These are phyloP conservation scores for Astur gentilis DNA, from an alignment of 2,113 vertebrate species.

Conservation along the genomic window DNA sequence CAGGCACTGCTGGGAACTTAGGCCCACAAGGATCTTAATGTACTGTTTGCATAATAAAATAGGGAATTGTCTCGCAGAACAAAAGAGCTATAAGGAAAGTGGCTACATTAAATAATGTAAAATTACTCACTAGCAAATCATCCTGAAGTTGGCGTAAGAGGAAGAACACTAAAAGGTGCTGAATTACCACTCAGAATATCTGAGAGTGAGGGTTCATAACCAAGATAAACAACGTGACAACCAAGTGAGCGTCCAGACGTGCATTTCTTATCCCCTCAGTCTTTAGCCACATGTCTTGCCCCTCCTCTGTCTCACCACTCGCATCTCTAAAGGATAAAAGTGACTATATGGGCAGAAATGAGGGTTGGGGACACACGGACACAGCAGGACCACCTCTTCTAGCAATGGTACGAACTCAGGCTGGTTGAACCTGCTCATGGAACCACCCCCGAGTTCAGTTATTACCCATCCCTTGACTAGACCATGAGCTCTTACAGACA, in stretches of 20 bases:
- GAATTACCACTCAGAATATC: background rate
- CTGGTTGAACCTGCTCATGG: background rate
- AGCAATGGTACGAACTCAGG: background rate
- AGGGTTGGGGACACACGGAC: background rate
- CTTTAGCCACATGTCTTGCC: background rate
- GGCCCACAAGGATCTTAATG: conserved; percentile 47
- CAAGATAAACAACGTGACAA: accelerated
- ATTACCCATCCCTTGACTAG: background rate
- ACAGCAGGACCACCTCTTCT: background rate
- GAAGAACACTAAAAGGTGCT: conserved; percentile 8
- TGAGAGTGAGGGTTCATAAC: background rate
- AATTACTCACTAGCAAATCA: conserved; percentile 30
- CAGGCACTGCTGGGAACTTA: conserved; percentile 37
- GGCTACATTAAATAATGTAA: conserved; percentile 50
- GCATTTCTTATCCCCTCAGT: background rate
- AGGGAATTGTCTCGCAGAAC: conserved; percentile 46
- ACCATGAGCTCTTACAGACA: accelerated
- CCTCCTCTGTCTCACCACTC: background rate
- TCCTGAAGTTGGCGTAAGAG: background rate
- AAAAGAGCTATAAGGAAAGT: conserved; percentile 49
- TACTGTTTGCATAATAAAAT: conserved; percentile 57
- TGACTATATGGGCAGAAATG: background rate
- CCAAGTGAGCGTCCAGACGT: background rate
- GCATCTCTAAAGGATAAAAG: background rate
- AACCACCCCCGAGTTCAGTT: background rate